Conservation (phyloP, 2,888 invertebrate genomes). For the Sinohyriopsis cumingii region DNA sequence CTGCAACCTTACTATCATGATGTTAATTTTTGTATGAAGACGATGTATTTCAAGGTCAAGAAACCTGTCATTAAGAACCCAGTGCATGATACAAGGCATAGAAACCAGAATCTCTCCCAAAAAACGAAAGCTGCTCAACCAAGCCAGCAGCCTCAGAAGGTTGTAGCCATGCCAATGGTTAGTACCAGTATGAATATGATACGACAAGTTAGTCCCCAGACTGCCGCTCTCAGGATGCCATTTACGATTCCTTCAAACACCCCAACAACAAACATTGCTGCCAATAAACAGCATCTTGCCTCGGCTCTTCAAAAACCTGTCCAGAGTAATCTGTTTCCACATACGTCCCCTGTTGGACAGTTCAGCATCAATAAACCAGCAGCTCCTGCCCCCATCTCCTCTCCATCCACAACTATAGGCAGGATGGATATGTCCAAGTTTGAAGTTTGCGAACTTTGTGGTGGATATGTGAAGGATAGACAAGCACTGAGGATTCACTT, state of each 20-base stretch:
- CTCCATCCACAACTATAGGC: constrained; percentile 18
- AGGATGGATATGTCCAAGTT: constrained; percentile 45
- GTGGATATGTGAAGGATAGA: constrained; percentile 95
- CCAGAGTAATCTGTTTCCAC: no score
- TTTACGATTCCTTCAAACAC: background rate
- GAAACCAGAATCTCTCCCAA: constrained; percentile 6
- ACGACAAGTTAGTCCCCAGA: no score
- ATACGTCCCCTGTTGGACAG: no score
- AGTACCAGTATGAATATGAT: no score
- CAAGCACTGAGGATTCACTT: constrained; percentile 95
- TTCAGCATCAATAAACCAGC: no score
- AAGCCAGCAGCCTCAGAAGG: background rate
- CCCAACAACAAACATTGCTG: background rate
- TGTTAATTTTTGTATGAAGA: constrained; percentile 61
- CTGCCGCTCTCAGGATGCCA: no score
- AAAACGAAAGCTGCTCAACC: constrained; percentile 7
- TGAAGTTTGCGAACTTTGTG: constrained; percentile 90
- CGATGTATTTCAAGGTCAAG: constrained; percentile 55
- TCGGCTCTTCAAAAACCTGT: background rate
- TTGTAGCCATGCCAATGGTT: background rate
- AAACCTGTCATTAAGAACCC: constrained; percentile 19
- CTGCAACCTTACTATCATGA: constrained; percentile 77
- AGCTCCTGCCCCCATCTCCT: background rate
- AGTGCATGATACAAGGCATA: constrained; percentile 5
- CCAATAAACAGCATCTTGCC: background rate